phyloP scores from a whole-genome alignment of 2,113 vertebrate species.

The Myrmecophaga tridactyla region DNA sequence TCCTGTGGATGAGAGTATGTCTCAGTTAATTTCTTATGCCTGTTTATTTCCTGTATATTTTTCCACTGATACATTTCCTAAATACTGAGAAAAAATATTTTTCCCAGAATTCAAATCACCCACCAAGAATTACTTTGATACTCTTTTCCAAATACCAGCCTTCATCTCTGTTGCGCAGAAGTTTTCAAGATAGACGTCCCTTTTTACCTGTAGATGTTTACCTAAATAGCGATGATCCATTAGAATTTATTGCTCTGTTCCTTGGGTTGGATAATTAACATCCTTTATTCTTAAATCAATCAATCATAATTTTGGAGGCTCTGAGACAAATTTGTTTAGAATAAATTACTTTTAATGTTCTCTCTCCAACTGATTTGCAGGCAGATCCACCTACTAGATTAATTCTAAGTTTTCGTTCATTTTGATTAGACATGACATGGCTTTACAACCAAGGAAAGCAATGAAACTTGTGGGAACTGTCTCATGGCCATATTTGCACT shows the following conservation, averaged over 20 bases:
- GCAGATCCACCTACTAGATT: background rate
- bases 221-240: background rate
- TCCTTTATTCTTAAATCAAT: background rate
- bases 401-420: background rate
- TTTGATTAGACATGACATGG: background rate
- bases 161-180: background rate
- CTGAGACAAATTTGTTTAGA: background rate
- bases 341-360: background rate
- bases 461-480: background rate
- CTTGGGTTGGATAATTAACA: background rate
- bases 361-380: background rate
- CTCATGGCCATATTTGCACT: background rate
- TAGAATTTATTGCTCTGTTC: background rate
- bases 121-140: background rate
- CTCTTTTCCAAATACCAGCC: background rate
- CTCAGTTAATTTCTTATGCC: background rate
- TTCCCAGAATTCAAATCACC: constrained; percentile 1
- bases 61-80: background rate
- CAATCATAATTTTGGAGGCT: background rate
- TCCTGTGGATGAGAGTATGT: background rate
- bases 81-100: constrained; percentile 3
- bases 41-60: background rate
- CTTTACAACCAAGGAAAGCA: background rate
- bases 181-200: background rate
- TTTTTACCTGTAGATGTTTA: constrained; percentile 3